Conservation (phyloP, 2,113 vertebrate species). For the Mugil cephalus region DNA sequence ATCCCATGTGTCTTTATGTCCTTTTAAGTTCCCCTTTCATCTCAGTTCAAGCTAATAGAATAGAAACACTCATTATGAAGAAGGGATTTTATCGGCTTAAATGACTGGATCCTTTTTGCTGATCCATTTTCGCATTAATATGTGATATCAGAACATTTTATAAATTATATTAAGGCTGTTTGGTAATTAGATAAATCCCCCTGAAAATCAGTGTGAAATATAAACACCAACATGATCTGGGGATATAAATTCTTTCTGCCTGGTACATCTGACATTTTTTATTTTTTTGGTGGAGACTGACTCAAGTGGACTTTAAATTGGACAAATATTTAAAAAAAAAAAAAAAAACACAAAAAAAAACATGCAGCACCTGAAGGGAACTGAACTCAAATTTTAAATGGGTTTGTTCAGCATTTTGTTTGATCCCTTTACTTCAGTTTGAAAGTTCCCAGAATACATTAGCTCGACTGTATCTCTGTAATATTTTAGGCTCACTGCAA, state of each 20-base stretch:
- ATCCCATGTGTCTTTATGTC: slow-evolving; percentile 52
- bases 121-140: slow-evolving; percentile 52
- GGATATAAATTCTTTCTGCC: neutral
- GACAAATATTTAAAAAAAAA: neutral
- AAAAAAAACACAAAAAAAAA: neutral
- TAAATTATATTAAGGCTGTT: slow-evolving; percentile 1
- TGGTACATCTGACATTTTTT: neutral
- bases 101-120: slow-evolving; percentile 39
- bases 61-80: slow-evolving; percentile 16
- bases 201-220: neutral
- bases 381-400: neutral
- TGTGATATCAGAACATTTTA: slow-evolving; percentile 24
- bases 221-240: neutral
- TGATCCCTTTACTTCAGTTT: neutral
- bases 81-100: slow-evolving; percentile 11
- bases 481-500: neutral
- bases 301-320: neutral
- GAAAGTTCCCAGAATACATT: slow-evolving; percentile 19
- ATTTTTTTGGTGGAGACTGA: neutral
- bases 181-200: slow-evolving; percentile 4
- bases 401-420: neutral
- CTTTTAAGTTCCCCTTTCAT: slow-evolving; percentile 48
- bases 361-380: neutral
- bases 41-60: neutral
- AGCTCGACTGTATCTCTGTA: slow-evolving; percentile 1